phyloP scores from a whole-genome alignment of 2,113 vertebrate species.

The Lontra canadensis region DNA sequence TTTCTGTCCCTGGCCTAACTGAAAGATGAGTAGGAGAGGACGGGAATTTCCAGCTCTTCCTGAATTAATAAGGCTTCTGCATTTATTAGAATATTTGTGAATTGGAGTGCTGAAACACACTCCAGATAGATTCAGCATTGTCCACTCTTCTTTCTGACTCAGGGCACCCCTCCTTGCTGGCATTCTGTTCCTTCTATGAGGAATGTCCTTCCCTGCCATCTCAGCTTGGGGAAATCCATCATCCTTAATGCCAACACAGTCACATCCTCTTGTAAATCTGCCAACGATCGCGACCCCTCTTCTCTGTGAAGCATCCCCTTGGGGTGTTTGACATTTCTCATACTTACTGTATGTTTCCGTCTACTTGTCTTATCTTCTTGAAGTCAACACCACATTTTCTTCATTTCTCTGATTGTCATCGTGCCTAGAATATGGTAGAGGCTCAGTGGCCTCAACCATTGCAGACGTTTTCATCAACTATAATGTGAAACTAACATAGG shows the following conservation, averaged over 20 bases:
- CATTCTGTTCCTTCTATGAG: neutral
- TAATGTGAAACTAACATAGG: neutral
- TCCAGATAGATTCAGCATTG: neutral
- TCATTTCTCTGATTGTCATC: neutral
- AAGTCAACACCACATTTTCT: neutral
- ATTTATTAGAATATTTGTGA: neutral
- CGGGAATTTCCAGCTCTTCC: neutral
- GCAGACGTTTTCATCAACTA: neutral
- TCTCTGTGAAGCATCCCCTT: neutral
- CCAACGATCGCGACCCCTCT: fast-evolving
- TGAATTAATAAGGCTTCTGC: neutral
- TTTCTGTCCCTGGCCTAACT: neutral
- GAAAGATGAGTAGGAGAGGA: neutral
- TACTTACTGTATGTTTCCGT: neutral
- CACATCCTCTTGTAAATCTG: neutral
- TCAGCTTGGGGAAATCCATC: neutral
- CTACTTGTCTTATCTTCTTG: neutral
- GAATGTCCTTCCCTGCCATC: neutral
- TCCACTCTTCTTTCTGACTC: neutral
- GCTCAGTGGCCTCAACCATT: neutral
- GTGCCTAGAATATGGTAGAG: neutral
- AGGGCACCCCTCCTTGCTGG: neutral
- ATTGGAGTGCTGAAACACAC: neutral
- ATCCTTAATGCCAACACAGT: neutral
- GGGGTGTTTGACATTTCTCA: neutral